A percentile compares a stretch with the other conserved stretches of the same genome.
Evolutionary conservation across 1,140 invertebrate genomes (phyloP).

Genomic region (Zaprionus inermis): DNA sequence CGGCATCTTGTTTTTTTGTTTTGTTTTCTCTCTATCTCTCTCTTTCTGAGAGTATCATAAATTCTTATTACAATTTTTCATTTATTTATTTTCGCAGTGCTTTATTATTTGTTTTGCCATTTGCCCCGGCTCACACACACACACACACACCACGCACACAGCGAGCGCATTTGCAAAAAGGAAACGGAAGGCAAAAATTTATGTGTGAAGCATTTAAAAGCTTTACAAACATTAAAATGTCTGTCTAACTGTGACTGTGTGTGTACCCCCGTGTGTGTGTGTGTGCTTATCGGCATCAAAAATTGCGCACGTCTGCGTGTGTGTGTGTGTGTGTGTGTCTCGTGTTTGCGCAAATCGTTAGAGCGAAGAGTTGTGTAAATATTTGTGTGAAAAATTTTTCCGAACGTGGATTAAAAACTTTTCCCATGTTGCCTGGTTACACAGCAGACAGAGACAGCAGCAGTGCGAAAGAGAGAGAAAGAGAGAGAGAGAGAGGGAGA

Average conservation of each 20-base stretch:
- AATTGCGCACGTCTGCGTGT: slow-evolving; percentile 48
- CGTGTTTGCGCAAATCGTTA: slow-evolving; percentile 79
- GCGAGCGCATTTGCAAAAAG: slow-evolving; percentile 34
- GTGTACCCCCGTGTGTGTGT: slow-evolving; percentile 39
- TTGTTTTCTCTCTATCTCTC: no score
- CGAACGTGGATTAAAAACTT: slow-evolving; percentile 81
- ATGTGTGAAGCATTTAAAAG: slow-evolving; percentile 77
- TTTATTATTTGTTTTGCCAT: slow-evolving; percentile 80
- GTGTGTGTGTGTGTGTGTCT: slow-evolving; percentile 50
- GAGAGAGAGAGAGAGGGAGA: background rate
- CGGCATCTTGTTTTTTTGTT: slow-evolving; percentile 46
- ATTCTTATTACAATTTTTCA: slow-evolving; percentile 76
- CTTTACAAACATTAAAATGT: slow-evolving; percentile 82
- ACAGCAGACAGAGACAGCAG: slow-evolving; percentile 17
- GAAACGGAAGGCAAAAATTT: slow-evolving; percentile 56
- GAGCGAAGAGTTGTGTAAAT: slow-evolving; percentile 81
- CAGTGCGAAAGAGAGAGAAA: background rate
- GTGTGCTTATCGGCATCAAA: slow-evolving; percentile 74
- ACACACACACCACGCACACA: background rate
- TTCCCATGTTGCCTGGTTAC: slow-evolving; percentile 72
- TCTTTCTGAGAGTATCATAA: slow-evolving; percentile 72
- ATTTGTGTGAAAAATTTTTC: slow-evolving; percentile 82
- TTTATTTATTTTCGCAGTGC: slow-evolving; percentile 72
- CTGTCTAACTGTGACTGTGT: slow-evolving; percentile 66
- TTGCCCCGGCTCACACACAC: slow-evolving; percentile 31